phyloP scores from a whole-genome alignment of 2,888 invertebrate genomes.

The Cheilosia vernalis region DNA sequence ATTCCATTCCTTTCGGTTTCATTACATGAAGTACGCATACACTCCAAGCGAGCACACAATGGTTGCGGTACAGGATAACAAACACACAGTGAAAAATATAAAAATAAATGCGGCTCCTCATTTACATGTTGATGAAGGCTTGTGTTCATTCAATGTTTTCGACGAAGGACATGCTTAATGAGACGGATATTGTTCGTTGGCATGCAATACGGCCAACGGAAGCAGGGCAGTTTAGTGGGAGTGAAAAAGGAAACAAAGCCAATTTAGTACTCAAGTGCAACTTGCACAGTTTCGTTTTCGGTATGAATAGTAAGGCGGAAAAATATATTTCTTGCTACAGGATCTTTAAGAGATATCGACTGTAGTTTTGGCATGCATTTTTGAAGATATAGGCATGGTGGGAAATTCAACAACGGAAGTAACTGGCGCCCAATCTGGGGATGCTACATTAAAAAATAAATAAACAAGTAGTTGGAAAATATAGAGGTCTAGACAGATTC shows the following conservation, averaged over 20 bases:
- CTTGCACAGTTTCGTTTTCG: neutral
- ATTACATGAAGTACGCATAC: neutral
- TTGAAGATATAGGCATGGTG: no score
- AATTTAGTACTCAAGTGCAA: neutral
- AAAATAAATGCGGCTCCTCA: slow-evolving; percentile 46
- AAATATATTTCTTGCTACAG: neutral
- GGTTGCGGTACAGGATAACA: slow-evolving; percentile 15
- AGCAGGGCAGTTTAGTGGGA: slow-evolving; percentile 28
- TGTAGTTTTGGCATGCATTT: neutral
- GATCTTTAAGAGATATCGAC: neutral
- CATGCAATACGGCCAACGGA: slow-evolving; percentile 54
- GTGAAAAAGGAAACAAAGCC: neutral
- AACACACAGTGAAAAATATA: slow-evolving; percentile 27
- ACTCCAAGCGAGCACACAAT: neutral
- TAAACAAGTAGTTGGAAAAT: no score
- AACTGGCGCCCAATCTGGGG: neutral
- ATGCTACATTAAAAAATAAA: no score
- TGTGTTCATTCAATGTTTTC: slow-evolving; percentile 65
- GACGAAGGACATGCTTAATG: slow-evolving; percentile 70
- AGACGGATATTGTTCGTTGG: slow-evolving; percentile 70
- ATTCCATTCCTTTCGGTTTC: slow-evolving; percentile 15
- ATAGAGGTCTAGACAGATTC: no score
- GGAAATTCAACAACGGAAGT: no score
- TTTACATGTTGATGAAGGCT: slow-evolving; percentile 60
- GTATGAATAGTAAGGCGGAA: neutral